Evolutionary conservation across 2,888 invertebrate species (phyloP), one percentile per base, ranked within the genome.

Genomic region (Acanthacorydalis orientalis): DNA sequence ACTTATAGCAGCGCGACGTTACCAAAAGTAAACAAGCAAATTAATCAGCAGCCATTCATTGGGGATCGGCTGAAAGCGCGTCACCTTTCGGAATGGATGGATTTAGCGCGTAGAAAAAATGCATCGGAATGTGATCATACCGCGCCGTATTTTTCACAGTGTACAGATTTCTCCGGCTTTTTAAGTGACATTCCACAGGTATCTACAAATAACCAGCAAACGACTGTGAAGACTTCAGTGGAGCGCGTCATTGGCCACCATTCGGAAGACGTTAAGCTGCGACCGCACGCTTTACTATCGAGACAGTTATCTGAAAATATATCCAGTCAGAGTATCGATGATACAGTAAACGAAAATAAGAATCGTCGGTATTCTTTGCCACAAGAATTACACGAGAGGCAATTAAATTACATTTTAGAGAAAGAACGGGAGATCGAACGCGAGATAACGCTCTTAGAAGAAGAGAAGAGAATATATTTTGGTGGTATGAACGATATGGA

Each of bases 361-460:
- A 44, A 55, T 31, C 59, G 72, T 45, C 66, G 77, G 44, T 71
- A 73, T 7, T 81, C 80, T 12, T 61, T 81, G 44, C 80, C 81
- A 1, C 73, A 77, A 56, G 79, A 80, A 57, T 60, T 80, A 58
- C 74, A 72, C 62, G 73, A 75, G 49, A 69, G 70, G 54, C 77
- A 78, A 65, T 72, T 80, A 64, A 73, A 77, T 57, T 76, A 78
- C 53, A 77, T 82, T 33, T 63, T 73, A 33, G 72, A 72, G 60
- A 80, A 80, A 63, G 82, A 82, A 64, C 72, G 75, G 55, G 75
- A 80, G 60, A 72, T 82, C 7, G 75, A 77, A 64, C 65, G 72
- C 31, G 80, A 82, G 64, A 72, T 81, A 52, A 71, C 73, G 51
- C 68, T 74, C 1, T 62, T 82, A 34, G 78, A 80, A 63, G 67